These are phyloP conservation scores for Lindbergichthys nudifrons DNA, from an alignment of 2,797 vertebrate genomes.

Conservation along the genomic window DNA sequence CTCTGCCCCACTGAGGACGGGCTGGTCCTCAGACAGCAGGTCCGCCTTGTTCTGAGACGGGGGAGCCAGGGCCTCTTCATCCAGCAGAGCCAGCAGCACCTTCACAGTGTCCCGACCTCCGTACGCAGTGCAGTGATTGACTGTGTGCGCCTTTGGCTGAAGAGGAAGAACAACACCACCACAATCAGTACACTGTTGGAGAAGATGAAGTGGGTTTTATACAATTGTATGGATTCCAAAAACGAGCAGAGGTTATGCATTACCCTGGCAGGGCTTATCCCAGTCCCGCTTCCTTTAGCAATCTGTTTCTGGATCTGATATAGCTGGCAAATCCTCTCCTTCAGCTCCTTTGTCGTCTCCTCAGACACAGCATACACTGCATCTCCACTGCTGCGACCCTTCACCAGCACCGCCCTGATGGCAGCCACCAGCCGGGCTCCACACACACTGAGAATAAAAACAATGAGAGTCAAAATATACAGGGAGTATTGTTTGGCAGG, in stretches of 20 bases:
- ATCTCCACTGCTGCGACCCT: slow-evolving; percentile 88
- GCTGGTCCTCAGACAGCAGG: slow-evolving; percentile 86
- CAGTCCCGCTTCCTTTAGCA: slow-evolving; percentile 62
- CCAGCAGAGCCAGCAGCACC: slow-evolving; percentile 88
- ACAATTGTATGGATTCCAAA: slow-evolving; percentile 6
- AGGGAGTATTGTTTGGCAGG: neutral
- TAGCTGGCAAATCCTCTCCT: slow-evolving; percentile 89
- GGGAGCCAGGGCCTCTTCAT: slow-evolving; percentile 87
- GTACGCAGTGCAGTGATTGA: slow-evolving; percentile 93
- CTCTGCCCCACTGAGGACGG: slow-evolving; percentile 68
- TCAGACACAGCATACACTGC: slow-evolving; percentile 83
- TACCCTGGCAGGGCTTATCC: slow-evolving; percentile 95
- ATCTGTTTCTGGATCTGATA: slow-evolving; percentile 78
- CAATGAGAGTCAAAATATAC: slow-evolving; percentile 15
- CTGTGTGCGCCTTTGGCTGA: slow-evolving; percentile 89
- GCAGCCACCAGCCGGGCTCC: slow-evolving; percentile 86
- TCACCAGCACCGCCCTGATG: slow-evolving; percentile 89
- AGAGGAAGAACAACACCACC: slow-evolving; percentile 6
- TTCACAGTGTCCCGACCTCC: slow-evolving; percentile 93
- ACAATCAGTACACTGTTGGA: slow-evolving; percentile 17
- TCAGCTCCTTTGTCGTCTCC: slow-evolving; percentile 86
- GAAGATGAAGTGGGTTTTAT: slow-evolving; percentile 16
- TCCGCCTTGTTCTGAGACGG: slow-evolving; percentile 89
- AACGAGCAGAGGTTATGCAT: slow-evolving; percentile 49
- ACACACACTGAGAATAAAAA: slow-evolving; percentile 84